Base-by-base conservation (phyloP, 2,797 vertebrate species). In the Meda fulgida region DNA sequence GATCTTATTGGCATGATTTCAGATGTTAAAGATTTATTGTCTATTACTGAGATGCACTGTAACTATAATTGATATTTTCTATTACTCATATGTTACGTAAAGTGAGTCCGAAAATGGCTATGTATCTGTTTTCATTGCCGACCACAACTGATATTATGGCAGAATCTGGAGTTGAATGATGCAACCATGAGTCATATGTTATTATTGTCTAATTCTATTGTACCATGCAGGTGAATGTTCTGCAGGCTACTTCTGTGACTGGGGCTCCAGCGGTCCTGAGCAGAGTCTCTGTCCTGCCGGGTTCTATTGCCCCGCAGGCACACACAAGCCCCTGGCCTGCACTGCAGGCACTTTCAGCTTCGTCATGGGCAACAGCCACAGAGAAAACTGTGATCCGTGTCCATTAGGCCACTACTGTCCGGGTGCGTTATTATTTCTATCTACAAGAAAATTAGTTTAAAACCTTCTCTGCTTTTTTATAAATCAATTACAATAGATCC, bases 361-460 rank as follows among this genome's bases (percentile, higher is more conserved):
- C 26, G 63, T 48, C 69, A 85, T 89, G 71, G 96, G 96, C 1
- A 96, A 92, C 88, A 87, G 89, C 81, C 90, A 94, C 38, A 87
- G 88, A 69, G 85, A 92, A 60, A 95, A 96, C 86, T 99, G 97
- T 89, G 94, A 93, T 63, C 89, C 85, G 40, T 99, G 97, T 29
- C 92, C 94, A 5, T 84, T 94, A 87, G 97, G 97, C 70, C 94
- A 92, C 73, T 96, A 96, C 92, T 98, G 97, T 89, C 87, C 89
- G 88, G 94, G 95, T 96, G 79, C 34, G 82, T 83, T 53, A 31
- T 18, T 78, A 65, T 79, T 76, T 69, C n/a, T 36, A 23, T 80
- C 29, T 46, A 16, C 29, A 79, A 65, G 29, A 31, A 4, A 36
- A 48, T 36, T 36, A 3, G 5, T 71, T 71, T 66, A 40, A 72